Evolutionary conservation across 2,888 invertebrate genomes (phyloP), one percentile per base, ranked within the genome.

Genomic region (Nomada flava): DNA sequence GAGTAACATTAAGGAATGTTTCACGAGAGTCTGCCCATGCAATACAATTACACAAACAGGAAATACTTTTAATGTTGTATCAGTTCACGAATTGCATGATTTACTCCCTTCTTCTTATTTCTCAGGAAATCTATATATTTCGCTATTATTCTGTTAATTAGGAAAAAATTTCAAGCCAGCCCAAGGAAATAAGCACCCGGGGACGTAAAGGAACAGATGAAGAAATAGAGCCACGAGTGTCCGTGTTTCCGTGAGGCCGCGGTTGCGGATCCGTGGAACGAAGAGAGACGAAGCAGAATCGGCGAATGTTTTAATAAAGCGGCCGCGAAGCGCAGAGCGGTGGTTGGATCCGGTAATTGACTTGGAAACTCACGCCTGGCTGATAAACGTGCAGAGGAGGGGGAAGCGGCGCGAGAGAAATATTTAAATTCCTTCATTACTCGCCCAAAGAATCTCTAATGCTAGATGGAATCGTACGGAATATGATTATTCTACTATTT

Each of bases 381-480:
- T 53, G 68, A 57, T 63, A 50, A 80, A 80, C 60, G 80, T 62
- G 67, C 79, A 47, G 69, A 55, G 60, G 60, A 63, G 53, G 73
- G 76, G 60, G 29, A 74, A 44, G 26, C 65, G 55, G 70, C 82
- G 82, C 81, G 79, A 80, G 89, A 84, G 89, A 89, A 92, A 92
- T 91, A 92, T 92, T 91, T 90, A 91, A 92, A 92, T 92, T 91
- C 89, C 90, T 91, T 91, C 91, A 88, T 92, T 92, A 91, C 88
- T 90, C 88, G 89, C 86, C 89, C 86, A 89, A 90, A 91, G 90
- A 91, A 91, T 92, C 90, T 82, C 90, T 89, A 91, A 91, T 90
- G 89, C 90, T 85, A 88, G 87, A 91, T 87, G 86, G 89, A 89
- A 91, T 91, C 87, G 89, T 84, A 77, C 76, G 82, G 88, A 88